These are phyloP conservation scores for Coenonympha arcania DNA, from an alignment of 2,888 invertebrate species.

Conservation along the genomic window DNA sequence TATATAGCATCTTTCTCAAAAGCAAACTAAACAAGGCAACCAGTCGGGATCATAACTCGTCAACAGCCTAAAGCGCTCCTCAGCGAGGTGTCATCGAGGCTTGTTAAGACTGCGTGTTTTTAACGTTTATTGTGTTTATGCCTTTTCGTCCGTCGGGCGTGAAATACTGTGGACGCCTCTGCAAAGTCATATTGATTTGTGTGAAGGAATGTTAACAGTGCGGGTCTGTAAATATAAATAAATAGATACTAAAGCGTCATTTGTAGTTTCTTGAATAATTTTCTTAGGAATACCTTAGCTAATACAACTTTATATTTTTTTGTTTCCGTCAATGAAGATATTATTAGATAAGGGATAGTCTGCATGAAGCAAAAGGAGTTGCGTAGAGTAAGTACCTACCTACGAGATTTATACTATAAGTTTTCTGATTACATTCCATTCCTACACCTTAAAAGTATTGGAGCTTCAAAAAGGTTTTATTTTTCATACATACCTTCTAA, in stretches of 20 bases:
- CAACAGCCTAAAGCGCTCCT: conserved; percentile 14
- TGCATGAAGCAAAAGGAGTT: no score
- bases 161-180: conserved; percentile 16
- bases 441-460: background rate
- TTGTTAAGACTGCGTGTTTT: conserved; percentile 14
- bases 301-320: no score
- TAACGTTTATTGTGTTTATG: conserved; percentile 13
- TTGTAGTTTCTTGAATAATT: background rate
- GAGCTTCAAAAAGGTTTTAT: no score
- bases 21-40: background rate
- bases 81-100: conserved; percentile 11
- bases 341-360: no score
- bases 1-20: background rate
- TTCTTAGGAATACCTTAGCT: background rate
- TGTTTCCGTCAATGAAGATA: no score
- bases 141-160: conserved; percentile 6
- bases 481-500: no score
- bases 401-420: no score
- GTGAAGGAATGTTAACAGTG: background rate
- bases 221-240: background rate
- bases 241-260: background rate
- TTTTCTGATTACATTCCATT: background rate
- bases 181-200: conserved; percentile 4
- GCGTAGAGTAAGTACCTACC: no score
- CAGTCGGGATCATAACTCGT: conserved; percentile 11